Conservation (phyloP, 2,113 vertebrate species). For the Corythornis madagascariensis region DNA sequence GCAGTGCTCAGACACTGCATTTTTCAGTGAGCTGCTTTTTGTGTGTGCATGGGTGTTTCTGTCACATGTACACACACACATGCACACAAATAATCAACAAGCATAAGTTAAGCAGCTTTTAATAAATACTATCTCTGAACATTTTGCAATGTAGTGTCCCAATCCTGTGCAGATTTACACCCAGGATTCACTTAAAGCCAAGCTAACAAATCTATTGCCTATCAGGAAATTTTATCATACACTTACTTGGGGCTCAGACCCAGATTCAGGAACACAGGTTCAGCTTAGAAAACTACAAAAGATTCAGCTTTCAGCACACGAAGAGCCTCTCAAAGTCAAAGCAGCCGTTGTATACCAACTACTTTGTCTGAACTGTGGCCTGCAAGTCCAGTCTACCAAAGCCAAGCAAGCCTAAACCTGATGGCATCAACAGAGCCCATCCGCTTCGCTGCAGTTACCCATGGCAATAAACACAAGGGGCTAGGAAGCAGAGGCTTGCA, state of each 20-base stretch:
- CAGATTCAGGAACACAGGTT: background rate
- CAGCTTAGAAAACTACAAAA: background rate
- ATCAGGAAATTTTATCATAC: background rate
- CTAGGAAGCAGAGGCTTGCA: constrained; percentile 48
- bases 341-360: background rate
- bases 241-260: background rate
- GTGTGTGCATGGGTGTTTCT: background rate
- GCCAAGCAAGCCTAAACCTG: constrained; percentile 52
- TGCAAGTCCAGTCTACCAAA: constrained; percentile 14
- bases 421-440: constrained; percentile 8
- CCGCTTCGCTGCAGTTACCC: background rate
- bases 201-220: background rate
- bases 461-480: background rate
- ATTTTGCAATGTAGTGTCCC: background rate
- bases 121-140: background rate
- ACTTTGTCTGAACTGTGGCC: background rate
- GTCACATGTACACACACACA: background rate
- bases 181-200: background rate
- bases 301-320: background rate
- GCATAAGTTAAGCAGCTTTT: background rate
- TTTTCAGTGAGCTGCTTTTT: background rate
- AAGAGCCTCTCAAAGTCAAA: background rate
- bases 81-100: background rate
- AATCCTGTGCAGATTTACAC: background rate
- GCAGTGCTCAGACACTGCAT: background rate